phyloP scores from a whole-genome alignment of 1,140 invertebrate species.

The Homarus americanus region DNA sequence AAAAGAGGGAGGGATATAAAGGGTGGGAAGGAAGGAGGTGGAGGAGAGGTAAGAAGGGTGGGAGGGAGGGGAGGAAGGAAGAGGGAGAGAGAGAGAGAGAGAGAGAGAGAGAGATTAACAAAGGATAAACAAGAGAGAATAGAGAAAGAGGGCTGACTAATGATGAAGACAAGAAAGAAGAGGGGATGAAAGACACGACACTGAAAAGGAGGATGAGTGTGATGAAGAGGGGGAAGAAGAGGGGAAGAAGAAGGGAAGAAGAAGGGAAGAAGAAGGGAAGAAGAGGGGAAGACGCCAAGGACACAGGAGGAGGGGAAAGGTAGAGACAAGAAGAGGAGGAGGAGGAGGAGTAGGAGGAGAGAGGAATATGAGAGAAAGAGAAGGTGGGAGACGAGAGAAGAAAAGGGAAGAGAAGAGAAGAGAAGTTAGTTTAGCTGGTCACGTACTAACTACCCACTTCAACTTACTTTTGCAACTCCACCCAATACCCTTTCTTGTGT shows the following conservation, averaged over 20 bases:
- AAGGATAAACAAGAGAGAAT: background rate
- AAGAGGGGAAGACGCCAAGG: too few species aligned
- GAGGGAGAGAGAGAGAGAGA: constrained; percentile 14
- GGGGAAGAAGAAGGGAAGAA: too few species aligned
- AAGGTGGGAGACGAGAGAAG: too few species aligned
- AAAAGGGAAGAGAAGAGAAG: constrained; percentile 5
- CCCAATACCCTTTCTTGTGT: too few species aligned
- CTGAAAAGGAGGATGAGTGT: background rate
- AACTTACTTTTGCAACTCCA: too few species aligned
- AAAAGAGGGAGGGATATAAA: background rate
- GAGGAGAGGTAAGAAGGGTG: background rate
- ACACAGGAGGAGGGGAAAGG: too few species aligned
- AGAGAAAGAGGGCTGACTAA: background rate
- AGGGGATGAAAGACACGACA: background rate
- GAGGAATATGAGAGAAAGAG: too few species aligned
- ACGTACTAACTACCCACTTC: too few species aligned
- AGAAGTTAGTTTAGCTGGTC: too few species aligned
- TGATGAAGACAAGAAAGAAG: background rate
- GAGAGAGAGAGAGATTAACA: background rate
- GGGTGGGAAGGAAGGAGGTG: background rate
- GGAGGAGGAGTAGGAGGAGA: too few species aligned
- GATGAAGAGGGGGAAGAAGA: background rate
- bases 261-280: too few species aligned
- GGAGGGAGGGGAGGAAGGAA: background rate
- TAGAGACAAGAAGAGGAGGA: too few species aligned